Evolutionary conservation across 2,797 vertebrate species (phyloP).

Genomic region (Brotula barbata): DNA sequence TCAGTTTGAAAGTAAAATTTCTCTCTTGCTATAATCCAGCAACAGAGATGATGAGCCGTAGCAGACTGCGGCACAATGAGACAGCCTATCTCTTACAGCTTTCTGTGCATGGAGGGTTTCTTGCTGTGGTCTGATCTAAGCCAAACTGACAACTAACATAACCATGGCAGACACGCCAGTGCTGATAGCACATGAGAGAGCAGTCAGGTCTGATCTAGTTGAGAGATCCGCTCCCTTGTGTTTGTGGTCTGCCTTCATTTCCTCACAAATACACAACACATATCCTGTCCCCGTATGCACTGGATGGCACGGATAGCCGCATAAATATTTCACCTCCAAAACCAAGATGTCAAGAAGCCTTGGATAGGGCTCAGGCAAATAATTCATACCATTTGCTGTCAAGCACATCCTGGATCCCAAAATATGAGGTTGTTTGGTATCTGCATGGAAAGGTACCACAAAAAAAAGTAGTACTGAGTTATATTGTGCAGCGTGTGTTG

Average conservation of each 20-base stretch:
- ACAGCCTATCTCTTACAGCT: slow-evolving; percentile 67
- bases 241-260: slow-evolving; percentile 67
- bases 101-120: slow-evolving; percentile 39
- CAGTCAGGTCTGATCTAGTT: slow-evolving; percentile 58
- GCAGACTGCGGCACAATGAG: slow-evolving; percentile 54
- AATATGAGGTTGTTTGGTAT: slow-evolving; percentile 45
- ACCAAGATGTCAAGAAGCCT: slow-evolving; percentile 55
- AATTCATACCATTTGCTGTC: slow-evolving; percentile 73
- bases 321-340: slow-evolving; percentile 75
- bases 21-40: neutral
- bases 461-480: slow-evolving; percentile 40
- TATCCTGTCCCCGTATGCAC: slow-evolving; percentile 33
- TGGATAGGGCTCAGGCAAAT: slow-evolving; percentile 64
- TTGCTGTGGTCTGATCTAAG: slow-evolving; percentile 58
- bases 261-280: slow-evolving; percentile 57
- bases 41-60: slow-evolving; percentile 49
- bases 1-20: too few relatives aligned
- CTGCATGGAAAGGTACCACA: slow-evolving; percentile 28
- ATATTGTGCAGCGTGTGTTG: slow-evolving; percentile 45
- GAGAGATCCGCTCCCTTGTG: slow-evolving; percentile 51
- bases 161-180: slow-evolving; percentile 60
- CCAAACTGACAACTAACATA: slow-evolving; percentile 73
- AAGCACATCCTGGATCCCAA: slow-evolving; percentile 42
- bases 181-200: slow-evolving; percentile 67
- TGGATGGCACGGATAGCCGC: slow-evolving; percentile 34